A percentile compares a stretch with the other conserved stretches of the same genome.
Conservation (phyloP, 2,888 invertebrate genomes). For the Volucella inflata region DNA sequence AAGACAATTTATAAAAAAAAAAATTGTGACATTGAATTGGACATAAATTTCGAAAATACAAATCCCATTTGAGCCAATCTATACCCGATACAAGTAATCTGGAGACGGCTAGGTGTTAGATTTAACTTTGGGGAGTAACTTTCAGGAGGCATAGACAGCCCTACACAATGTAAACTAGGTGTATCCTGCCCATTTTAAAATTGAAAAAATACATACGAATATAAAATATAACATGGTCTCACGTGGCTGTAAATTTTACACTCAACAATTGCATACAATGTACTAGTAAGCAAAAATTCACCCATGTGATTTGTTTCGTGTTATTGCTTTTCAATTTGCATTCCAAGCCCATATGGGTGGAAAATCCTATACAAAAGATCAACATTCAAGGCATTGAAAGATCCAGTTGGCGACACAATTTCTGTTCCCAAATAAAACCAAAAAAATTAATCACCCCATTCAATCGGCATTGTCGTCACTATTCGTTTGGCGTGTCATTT, state of each 20-base stretch:
- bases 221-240: too few species aligned
- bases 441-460: conserved; percentile 60
- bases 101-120: too few species aligned
- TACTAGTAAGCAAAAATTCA: conserved; percentile 12
- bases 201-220: too few species aligned
- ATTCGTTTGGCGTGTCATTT: conserved; percentile 20
- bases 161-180: too few species aligned
- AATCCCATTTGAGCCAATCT: too few species aligned
- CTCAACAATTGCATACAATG: conserved; percentile 25
- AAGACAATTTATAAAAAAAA: too few species aligned
- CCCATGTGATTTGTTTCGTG: conserved; percentile 31
- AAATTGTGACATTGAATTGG: too few species aligned
- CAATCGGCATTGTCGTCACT: conserved; percentile 25
- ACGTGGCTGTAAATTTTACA: background rate
- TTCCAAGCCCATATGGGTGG: conserved; percentile 50
- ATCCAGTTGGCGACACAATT: conserved; percentile 70
- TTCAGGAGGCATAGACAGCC: too few species aligned
- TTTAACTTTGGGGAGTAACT: too few species aligned
- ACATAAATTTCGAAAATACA: too few species aligned
- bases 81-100: too few species aligned
- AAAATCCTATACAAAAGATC: conserved; percentile 66
- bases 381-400: conserved; percentile 63
- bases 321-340: conserved; percentile 53
- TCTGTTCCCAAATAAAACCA: conserved; percentile 52
- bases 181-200: too few species aligned